Evolutionary conservation across 2,113 vertebrate genomes (phyloP), one percentile per base, ranked within the genome.

Genomic region (Myocastor coypus): DNA sequence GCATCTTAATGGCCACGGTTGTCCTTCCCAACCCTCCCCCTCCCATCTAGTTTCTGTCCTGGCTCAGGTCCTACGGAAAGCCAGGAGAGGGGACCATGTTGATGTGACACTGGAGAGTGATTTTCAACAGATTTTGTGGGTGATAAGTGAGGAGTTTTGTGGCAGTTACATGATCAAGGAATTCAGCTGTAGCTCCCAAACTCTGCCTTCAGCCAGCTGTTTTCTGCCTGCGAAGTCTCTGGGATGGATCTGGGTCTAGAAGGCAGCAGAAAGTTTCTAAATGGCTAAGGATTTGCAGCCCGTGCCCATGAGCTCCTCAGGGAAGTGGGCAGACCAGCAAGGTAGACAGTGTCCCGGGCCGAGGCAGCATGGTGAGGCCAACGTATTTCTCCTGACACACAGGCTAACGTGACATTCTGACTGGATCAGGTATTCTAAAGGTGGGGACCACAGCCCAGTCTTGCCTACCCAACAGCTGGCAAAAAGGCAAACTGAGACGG

Each of bases 171-270:
- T 13, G 28, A 42, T 85, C 78, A 30, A 81, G 9, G 5, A 26
- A 46, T 16, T 63, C 37, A n/a, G 46, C 86, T 89, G 80, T 86
- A 63, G 66, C n/a, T 63, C 64, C 64, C 82, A 85, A 83, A 63
- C 7, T 30, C 91, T 75, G 14, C 34, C 57, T 93, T 89, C 40
- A 28, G 40, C 7, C 13, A 69, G 64, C 5, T 26, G 16, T 42
- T 83, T 32, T 13, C 55, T 4, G 22, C 37, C 22, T 55, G 42
- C 61, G 4, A 85, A 63, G n/a, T 61, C 66, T 34, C 42, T 28
- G 24, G 66, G 26, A 57, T 22, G 19, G 96, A 68, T 68, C 88
- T 86, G 66, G 37, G 64, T 50, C 46, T 17, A 55, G 73, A 85
- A 87, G 55, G 69, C 68, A 71, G 50, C 82, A 73, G 5, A 46